Conservation (phyloP, 2,888 invertebrate species). For the Monochamus alternatus region DNA sequence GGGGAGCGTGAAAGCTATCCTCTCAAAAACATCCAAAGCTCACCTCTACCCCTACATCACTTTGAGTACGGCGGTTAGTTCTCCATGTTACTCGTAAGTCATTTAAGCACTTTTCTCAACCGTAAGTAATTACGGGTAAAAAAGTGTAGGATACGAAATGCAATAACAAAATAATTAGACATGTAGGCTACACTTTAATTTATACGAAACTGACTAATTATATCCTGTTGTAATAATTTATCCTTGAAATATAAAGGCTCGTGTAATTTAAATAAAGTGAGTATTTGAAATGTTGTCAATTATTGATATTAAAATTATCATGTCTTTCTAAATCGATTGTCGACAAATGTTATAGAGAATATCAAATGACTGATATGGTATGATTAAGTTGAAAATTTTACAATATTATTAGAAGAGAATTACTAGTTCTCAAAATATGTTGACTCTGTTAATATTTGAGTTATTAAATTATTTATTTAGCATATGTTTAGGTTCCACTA, state of each 20-base stretch:
- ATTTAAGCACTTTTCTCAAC: not conserved
- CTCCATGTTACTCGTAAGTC: not conserved
- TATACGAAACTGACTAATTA: conserved; percentile 28
- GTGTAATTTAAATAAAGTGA: conserved; percentile 17
- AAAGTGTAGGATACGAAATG: conserved; percentile 22
- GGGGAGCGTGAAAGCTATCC: too few relatives aligned
- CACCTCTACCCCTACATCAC: too few relatives aligned
- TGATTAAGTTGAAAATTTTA: not conserved
- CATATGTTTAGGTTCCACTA: too few relatives aligned
- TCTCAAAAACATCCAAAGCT: too few relatives aligned
- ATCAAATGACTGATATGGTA: not conserved
- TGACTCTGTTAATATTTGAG: not conserved
- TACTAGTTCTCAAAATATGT: not conserved
- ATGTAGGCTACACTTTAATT: conserved; percentile 14
- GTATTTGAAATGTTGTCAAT: conserved; percentile 4
- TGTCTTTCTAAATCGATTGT: not conserved
- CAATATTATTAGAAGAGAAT: not conserved
- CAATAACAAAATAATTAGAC: conserved; percentile 18
- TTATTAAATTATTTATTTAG: too few relatives aligned
- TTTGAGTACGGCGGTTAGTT: too few relatives aligned
- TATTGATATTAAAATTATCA: conserved; percentile 15
- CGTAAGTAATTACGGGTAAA: conserved; percentile 1
- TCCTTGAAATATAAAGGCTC: conserved; percentile 25
- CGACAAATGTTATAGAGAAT: not conserved
- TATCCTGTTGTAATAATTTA: conserved; percentile 30